Evolutionary conservation across 2,113 vertebrate genomes (phyloP), one percentile per base, ranked within the genome.

Genomic region (Pleuronectes platessa): DNA sequence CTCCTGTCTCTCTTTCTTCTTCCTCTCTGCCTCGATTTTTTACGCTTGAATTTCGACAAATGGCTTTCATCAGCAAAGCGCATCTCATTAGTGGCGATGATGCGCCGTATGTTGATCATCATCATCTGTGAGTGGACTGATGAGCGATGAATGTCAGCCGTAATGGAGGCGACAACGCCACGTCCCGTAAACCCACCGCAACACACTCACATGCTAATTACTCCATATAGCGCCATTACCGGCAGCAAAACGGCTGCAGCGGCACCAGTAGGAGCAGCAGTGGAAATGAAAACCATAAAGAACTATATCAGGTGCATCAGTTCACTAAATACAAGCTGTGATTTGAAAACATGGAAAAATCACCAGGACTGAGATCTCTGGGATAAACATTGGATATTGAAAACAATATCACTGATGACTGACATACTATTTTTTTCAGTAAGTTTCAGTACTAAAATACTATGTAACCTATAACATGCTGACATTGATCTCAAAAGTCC

Each of bases 61-160:
- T 92, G 92, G 89, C 90, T 93, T 92, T 92, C 93, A 93, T 93
- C 92, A 93, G 91, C 92, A 93, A 93, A 91, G 88, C 87, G 87
- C 93, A 91, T 92, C 92, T 93, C 93, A 93, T 93, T 93, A 93
- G 90, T 69, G 73, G 79, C 80, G 86, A 92, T 92, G 91, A 93
- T 92, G 89, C 86, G 79, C 91, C 92, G 91, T 93, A 92, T 93
- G 93, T 92, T 93, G 92, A 93, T 93, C 93, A 92, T 93, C 91
- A 92, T 92, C 93, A 92, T 93, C 91, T 90, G 91, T 89, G 91
- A 93, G 90, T 91, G 91, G 92, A 92, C 92, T 91, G 92, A 93
- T 93, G 92, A 93, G 90, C 90, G 92, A 93, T 92, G 92, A 90
- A 89, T 88, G 89, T 90, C 92, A 91, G 88, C 83, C 77, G 69